Conservation (phyloP, 2,113 vertebrate species). For the Pungitius pungitius region DNA sequence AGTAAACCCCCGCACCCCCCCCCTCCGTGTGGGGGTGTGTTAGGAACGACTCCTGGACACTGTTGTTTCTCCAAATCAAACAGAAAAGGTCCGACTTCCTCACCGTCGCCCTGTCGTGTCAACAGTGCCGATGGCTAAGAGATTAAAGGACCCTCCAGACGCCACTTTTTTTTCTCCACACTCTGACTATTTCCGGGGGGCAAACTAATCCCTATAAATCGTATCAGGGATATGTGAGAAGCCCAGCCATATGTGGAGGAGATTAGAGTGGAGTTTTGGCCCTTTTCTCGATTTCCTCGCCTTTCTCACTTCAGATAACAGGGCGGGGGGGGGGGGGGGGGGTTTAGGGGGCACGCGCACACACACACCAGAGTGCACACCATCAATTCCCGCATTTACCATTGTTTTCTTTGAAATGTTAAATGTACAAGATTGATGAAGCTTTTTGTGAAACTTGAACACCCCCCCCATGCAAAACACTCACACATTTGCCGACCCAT, state of each 20-base stretch:
- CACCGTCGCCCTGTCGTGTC: conserved; percentile 37
- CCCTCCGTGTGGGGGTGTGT: not conserved
- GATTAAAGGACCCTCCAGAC: conserved; percentile 67
- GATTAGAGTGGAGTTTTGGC: conserved; percentile 65
- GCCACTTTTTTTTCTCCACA: conserved; percentile 62
- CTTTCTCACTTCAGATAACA: conserved; percentile 65
- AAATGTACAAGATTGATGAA: conserved; percentile 32
- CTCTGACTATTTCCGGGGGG: conserved; percentile 57
- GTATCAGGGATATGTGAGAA: conserved; percentile 72
- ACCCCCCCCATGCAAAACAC: not conserved
- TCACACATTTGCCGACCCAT: not conserved
- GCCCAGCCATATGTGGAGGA: conserved; percentile 68
- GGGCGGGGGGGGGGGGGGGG: too few relatives aligned
- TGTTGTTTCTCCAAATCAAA: conserved; percentile 29
- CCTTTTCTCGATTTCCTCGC: conserved; percentile 38
- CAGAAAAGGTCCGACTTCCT: conserved; percentile 34
- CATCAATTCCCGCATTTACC: conserved; percentile 45
- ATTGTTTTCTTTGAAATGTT: conserved; percentile 60
- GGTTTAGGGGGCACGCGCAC: conserved; percentile 31
- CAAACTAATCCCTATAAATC: conserved; percentile 75
- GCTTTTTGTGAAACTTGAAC: not conserved
- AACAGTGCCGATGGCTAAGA: conserved; percentile 51
- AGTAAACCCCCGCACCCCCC: too few relatives aligned
- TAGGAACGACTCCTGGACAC: conserved; percentile 17
- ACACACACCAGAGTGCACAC: not conserved